Percentiles rank a stretch among this genome's conserved stretches.
Conservation (phyloP, 2,888 invertebrate genomes). For the Andrena marginata region DNA sequence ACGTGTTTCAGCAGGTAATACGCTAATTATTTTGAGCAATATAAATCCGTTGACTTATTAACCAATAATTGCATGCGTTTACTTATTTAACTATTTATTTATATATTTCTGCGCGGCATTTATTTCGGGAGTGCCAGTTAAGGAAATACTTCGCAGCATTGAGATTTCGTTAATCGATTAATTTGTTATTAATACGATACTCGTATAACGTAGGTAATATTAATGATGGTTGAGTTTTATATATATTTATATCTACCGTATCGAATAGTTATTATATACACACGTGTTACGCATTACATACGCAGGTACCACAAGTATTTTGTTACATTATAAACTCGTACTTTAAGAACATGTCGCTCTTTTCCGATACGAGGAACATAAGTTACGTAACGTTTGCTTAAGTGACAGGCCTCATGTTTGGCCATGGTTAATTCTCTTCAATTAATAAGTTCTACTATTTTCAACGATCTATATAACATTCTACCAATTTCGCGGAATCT, state of each 20-base stretch:
- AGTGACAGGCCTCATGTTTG: too few species aligned
- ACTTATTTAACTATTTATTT: slow-evolving; percentile 25
- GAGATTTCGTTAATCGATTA: slow-evolving; percentile 16
- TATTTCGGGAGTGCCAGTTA: neutral
- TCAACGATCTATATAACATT: too few species aligned
- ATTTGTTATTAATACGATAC: slow-evolving; percentile 5
- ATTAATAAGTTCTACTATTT: too few species aligned
- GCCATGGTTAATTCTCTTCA: too few species aligned
- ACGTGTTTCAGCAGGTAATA: neutral
- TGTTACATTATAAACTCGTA: neutral
- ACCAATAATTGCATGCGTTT: slow-evolving; percentile 16
- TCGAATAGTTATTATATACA: slow-evolving; percentile 24
- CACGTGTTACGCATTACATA: slow-evolving; percentile 44
- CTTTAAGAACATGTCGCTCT: neutral
- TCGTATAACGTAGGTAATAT: neutral
- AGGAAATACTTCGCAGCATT: neutral
- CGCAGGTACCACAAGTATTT: slow-evolving; percentile 5
- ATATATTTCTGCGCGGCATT: neutral
- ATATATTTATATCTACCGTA: neutral
- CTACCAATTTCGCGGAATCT: too few species aligned
- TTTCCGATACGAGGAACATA: neutral
- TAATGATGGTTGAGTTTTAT: neutral
- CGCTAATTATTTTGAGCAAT: slow-evolving; percentile 3
- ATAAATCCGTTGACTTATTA: neutral
- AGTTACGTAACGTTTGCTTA: too few species aligned